Evolutionary conservation across 2,113 vertebrate species (phyloP), one percentile per base, ranked within the genome.

Genomic region (Sardina pilchardus): DNA sequence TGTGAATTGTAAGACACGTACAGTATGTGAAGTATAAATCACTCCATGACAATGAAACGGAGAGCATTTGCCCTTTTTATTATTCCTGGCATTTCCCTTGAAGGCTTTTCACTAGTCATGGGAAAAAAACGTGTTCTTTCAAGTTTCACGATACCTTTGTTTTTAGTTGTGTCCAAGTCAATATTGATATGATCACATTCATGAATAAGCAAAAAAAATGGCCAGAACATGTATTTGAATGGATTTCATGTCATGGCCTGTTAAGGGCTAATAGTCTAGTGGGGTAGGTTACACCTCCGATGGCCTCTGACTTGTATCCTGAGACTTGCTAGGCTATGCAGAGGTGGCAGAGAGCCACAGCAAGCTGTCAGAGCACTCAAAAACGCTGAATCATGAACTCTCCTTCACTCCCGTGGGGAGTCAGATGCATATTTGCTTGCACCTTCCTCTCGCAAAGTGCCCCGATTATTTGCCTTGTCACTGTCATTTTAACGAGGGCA

Each of bases 391-490:
- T 91, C 92, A 90, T 89, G 89, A 84, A 81, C 86, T 86, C 26
- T 42, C 47, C 5, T 86, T 34, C 83, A 59, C 86, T 86, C 92
- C 88, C 85, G 53, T n/a, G 93, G 92, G 91, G 91, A 88, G 81
- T 89, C 89, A 91, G 88, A 89, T 89, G 88, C 83, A 89, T 92
- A 90, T 94, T 94, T 92, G 92, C 90, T 90, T 90, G 88, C 91
- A 92, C 91, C 48, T 80, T 43, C 84, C 88, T 90, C 92, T 91
- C 90, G 90, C 85, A 91, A 88, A 90, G 90, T 92, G 94, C 93
- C 93, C 93, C 88, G 85, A 92, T 94, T 92, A 90, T 90, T 93
- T 89, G 92, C 92, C 75, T 93, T 92, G 93, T 94, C 93, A 94
- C 88, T 89, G 89, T 92, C 88, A 91, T 94, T 94, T 91, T 91